These are phyloP conservation scores for Arion vulgaris DNA, from an alignment of 1,140 invertebrate species.

Conservation along the genomic window DNA sequence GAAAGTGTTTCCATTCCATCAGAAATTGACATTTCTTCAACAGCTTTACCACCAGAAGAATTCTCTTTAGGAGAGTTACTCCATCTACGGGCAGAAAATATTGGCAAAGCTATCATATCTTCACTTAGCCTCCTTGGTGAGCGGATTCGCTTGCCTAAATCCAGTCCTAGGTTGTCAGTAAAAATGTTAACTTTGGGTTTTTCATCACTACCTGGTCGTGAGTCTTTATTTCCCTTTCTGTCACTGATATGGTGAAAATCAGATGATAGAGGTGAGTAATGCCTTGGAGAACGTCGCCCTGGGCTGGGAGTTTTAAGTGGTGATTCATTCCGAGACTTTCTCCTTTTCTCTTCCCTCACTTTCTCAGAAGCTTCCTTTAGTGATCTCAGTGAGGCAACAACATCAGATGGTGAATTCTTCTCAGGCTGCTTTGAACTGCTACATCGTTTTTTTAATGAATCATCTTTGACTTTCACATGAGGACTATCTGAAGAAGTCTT, in stretches of 20 bases:
- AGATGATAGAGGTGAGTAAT: background rate
- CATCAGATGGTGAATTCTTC: background rate
- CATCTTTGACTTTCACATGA: background rate
- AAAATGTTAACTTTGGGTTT: slow-evolving; percentile 37
- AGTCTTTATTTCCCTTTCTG: background rate
- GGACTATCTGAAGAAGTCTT: background rate
- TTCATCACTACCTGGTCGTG: background rate
- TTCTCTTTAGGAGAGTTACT: slow-evolving; percentile 25
- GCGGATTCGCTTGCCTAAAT: slow-evolving; percentile 34
- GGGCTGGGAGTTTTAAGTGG: background rate
- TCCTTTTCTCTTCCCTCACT: slow-evolving; percentile 26
- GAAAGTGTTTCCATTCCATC: background rate
- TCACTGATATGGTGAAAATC: background rate
- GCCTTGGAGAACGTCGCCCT: slow-evolving; percentile 18
- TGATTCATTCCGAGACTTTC: background rate
- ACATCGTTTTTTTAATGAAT: background rate
- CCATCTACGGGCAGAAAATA: slow-evolving; percentile 32
- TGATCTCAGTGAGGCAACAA: slow-evolving; percentile 17
- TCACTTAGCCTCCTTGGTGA: slow-evolving; percentile 37
- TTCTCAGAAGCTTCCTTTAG: slow-evolving; percentile 33
- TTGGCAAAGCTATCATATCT: slow-evolving; percentile 40
- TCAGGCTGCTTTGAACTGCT: background rate
- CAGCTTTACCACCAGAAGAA: background rate
- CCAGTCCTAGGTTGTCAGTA: slow-evolving; percentile 25
- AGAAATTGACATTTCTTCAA: slow-evolving; percentile 4